Conservation (phyloP, 2,113 vertebrate species). For the Nycticryphes semicollaris region DNA sequence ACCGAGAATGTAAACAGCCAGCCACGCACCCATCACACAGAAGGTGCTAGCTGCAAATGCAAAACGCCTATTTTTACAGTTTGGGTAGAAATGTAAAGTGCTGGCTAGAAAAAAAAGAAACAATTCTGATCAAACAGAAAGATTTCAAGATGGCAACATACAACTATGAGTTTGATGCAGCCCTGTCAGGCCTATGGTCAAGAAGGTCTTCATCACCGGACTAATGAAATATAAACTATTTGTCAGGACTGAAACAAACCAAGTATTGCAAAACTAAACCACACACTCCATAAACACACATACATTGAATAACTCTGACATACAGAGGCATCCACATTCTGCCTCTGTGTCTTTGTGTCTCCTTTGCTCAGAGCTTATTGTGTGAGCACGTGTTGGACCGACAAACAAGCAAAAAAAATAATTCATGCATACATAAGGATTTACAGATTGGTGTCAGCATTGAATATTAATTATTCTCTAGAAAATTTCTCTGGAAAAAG, state of each 20-base stretch:
- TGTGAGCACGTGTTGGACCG: accelerated
- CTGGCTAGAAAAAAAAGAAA: neutral
- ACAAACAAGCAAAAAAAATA: neutral
- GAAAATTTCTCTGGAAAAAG: neutral
- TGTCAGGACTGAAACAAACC: neutral
- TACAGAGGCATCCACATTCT: neutral
- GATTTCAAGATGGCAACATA: neutral
- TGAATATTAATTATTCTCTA: neutral
- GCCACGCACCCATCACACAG: accelerated
- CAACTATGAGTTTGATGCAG: neutral
- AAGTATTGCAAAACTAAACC: neutral
- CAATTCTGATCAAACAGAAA: neutral
- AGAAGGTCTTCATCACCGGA: neutral
- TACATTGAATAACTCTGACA: accelerated
- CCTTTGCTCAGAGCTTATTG: neutral
- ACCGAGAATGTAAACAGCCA: neutral
- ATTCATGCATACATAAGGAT: neutral
- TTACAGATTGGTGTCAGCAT: neutral
- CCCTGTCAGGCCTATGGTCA: neutral
- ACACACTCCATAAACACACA: neutral
- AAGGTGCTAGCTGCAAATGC: neutral
- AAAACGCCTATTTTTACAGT: accelerated
- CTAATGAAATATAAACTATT: neutral
- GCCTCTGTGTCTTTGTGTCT: neutral
- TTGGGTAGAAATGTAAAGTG: neutral